Evolutionary conservation across 2,888 invertebrate genomes (phyloP).

Genomic region (Agrilus cyanescens): DNA sequence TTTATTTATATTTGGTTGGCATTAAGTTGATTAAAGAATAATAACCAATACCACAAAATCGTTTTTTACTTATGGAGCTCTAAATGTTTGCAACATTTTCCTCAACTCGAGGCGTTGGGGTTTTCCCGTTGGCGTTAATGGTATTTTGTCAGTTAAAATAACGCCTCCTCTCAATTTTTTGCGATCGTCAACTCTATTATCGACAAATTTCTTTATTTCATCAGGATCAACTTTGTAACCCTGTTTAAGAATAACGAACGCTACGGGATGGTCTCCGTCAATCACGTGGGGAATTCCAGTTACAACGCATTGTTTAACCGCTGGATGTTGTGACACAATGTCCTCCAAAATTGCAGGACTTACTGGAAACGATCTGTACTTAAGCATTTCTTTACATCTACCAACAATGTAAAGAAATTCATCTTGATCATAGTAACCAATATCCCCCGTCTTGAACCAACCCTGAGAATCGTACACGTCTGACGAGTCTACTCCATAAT

Average conservation of each 20-base stretch:
- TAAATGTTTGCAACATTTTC: too few relatives aligned
- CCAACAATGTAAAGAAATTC: constrained; percentile 38
- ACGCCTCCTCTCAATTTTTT: constrained; percentile 13
- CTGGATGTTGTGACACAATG: constrained; percentile 23
- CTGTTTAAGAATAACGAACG: constrained; percentile 47
- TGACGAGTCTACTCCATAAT: constrained; percentile 36
- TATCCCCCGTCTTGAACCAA: constrained; percentile 41
- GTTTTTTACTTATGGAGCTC: too few relatives aligned
- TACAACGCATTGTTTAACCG: too few relatives aligned
- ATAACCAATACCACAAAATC: too few relatives aligned
- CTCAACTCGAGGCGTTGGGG: neutral
- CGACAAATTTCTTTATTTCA: constrained; percentile 45
- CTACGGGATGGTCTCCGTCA: constrained; percentile 63
- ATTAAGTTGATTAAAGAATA: too few relatives aligned
- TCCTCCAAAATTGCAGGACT: constrained; percentile 25
- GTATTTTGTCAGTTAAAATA: constrained; percentile 7
- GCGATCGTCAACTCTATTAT: constrained; percentile 8
- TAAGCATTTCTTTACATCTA: constrained; percentile 40
- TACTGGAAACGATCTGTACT: constrained; percentile 40
- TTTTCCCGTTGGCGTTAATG: constrained; percentile 13
- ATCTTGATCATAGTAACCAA: constrained; percentile 38
- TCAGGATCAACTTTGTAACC: constrained; percentile 35
- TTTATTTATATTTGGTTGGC: too few relatives aligned
- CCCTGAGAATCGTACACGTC: constrained; percentile 34
- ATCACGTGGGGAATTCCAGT: too few relatives aligned